Conservation (phyloP, 2,113 vertebrate species). For the Sinocyclocheilus grahami region DNA sequence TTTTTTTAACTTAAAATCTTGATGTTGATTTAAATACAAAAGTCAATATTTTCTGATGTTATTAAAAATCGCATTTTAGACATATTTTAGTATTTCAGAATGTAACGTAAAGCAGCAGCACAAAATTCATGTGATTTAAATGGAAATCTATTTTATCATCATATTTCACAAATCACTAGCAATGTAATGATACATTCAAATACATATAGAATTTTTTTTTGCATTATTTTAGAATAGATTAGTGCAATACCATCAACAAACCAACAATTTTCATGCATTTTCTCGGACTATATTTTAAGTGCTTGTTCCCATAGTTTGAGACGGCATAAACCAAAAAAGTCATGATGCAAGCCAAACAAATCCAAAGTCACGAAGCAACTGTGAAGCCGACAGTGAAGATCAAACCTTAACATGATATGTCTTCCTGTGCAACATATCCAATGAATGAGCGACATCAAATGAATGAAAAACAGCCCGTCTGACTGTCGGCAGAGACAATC, state of each 20-base stretch:
- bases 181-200: not conserved
- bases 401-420: conserved; percentile 94
- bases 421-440: conserved; percentile 93
- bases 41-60: not conserved
- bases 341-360: conserved; percentile 15
- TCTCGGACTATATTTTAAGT: not conserved
- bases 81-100: not conserved
- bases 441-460: conserved; percentile 41
- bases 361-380: not conserved
- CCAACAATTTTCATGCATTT: not conserved
- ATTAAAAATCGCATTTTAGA: not conserved
- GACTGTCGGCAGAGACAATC: not conserved
- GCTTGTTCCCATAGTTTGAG: not conserved
- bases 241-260: not conserved
- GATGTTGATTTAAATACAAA: not conserved
- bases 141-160: not conserved
- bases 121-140: not conserved
- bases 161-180: not conserved
- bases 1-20: not conserved
- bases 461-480: not conserved
- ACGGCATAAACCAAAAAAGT: not conserved
- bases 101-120: not conserved
- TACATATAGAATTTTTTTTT: not conserved
- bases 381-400: conserved; percentile 55
- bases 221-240: not conserved